phyloP scores from a whole-genome alignment of 2,113 vertebrate genomes.

The Xyrauchen texanus region DNA sequence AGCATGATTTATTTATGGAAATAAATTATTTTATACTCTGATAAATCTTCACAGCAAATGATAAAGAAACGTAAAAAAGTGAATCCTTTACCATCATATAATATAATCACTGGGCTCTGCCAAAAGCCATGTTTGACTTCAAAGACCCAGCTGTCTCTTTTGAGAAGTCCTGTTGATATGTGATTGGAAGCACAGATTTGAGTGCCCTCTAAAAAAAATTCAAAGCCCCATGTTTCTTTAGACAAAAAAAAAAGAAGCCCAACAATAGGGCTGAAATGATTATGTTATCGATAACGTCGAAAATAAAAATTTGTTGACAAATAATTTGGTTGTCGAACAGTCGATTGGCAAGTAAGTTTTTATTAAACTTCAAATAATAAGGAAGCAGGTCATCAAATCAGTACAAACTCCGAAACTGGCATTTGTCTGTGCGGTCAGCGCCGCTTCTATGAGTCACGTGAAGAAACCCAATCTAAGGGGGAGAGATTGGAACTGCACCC shows the following conservation, averaged over 20 bases:
- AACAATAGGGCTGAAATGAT: too few relatives aligned
- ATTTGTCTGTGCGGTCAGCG: too few relatives aligned
- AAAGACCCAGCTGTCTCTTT: conserved; percentile 71
- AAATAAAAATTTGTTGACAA: too few relatives aligned
- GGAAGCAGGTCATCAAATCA: too few relatives aligned
- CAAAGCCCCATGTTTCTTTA: conserved; percentile 60
- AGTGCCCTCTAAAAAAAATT: conserved; percentile 67
- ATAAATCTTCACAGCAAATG: conserved; percentile 42
- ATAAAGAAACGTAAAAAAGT: conserved; percentile 41
- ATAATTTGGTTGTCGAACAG: too few relatives aligned
- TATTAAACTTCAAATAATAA: too few relatives aligned
- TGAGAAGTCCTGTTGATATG: conserved; percentile 63
- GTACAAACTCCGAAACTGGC: too few relatives aligned
- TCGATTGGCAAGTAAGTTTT: too few relatives aligned
- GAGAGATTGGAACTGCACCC: too few relatives aligned
- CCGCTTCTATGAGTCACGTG: too few relatives aligned
- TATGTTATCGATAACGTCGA: too few relatives aligned
- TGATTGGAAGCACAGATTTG: conserved; percentile 52
- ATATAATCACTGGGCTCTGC: conserved; percentile 58
- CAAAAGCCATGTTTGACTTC: conserved; percentile 74
- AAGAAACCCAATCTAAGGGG: too few relatives aligned
- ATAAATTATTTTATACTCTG: conserved; percentile 48
- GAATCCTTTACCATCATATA: conserved; percentile 64
- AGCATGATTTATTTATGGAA: not conserved
- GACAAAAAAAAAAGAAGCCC: not conserved